Evolutionary conservation across 2,888 invertebrate species (phyloP).

Genomic region (Eupithecia dodoneata): DNA sequence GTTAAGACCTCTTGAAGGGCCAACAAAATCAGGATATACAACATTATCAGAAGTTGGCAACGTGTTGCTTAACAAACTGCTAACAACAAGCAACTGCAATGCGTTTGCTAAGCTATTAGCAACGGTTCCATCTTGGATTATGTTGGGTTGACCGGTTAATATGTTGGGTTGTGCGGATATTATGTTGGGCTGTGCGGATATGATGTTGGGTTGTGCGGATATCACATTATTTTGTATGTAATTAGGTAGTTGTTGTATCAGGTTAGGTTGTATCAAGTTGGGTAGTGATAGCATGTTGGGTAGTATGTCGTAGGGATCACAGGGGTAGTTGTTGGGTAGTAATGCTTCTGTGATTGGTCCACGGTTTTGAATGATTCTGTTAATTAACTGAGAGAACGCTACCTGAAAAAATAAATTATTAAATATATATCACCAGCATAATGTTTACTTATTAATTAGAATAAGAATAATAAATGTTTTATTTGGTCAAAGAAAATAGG

Average conservation of each 20-base stretch:
- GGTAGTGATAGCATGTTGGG: constrained; percentile 40
- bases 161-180: constrained; percentile 13
- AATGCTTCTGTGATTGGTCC: constrained; percentile 49
- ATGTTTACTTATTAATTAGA: not conserved
- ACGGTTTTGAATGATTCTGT: constrained; percentile 54
- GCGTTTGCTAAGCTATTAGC: constrained; percentile 73
- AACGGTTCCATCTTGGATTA: constrained; percentile 68
- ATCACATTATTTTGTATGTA: constrained; percentile 19
- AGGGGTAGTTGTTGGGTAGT: constrained; percentile 48
- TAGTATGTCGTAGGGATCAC: constrained; percentile 44
- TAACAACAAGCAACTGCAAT: constrained; percentile 69
- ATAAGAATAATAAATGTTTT: too few species aligned
- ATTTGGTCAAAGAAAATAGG: too few species aligned
- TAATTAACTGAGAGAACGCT: constrained; percentile 57
- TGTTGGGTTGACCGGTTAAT: constrained; percentile 10
- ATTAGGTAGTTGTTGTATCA: constrained; percentile 29
- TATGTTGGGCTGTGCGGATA: constrained; percentile 13
- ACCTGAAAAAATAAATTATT: constrained; percentile 48
- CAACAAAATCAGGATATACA: constrained; percentile 41
- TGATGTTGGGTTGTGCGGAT: constrained; percentile 3
- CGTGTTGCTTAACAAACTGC: constrained; percentile 67
- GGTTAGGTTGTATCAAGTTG: constrained; percentile 31
- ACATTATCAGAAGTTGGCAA: constrained; percentile 53
- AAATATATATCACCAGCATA: not conserved
- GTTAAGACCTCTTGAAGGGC: constrained; percentile 44